Base-by-base conservation (phyloP, 2,113 vertebrate species). In the Rhombomys opimus region DNA sequence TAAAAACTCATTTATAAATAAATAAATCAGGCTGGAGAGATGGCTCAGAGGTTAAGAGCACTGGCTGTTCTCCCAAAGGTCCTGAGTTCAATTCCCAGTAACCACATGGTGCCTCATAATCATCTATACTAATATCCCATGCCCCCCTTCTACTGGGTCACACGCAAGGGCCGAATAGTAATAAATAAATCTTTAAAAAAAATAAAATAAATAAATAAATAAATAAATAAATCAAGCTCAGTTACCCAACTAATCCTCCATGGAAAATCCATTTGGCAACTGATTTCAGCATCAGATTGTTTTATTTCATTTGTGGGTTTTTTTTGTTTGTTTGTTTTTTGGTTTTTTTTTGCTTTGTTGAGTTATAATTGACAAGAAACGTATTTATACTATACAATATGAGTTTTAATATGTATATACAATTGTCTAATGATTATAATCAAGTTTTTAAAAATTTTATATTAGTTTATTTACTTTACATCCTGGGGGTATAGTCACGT, bases 201-300 rank as follows among this genome's bases (percentile, higher is more conserved):
- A n/a, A n/a, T n/a, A n/a, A n/a, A n/a, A n/a, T n/a, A n/a, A n/a
- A n/a, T n/a, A n/a, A n/a, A n/a, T n/a, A n/a, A n/a, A n/a, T n/a
- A n/a, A n/a, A n/a, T n/a, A n/a, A n/a, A n/a, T n/a, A 87, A 70
- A n/a, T 12, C 11, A 87, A 57, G 32, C 20, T 1, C 4, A 25
- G 63, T 93, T 95, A 27, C n/a, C 50, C 50, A 93, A 82, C 25
- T 95, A 46, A 61, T n/a, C 17, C 27, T 52, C 32, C 18, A 81
- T 93, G 41, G 63, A 80, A 93, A 84, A 75, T 82, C 27, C 2
- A 80, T 75, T 96, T 41, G 65, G 6, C 90, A 90, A 46, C 65
- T 94, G 4, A 95, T 78, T 94, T 73, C 59, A 85, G 59, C 81
- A 85, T 85, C 81, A 65, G 50, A 63, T 46, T 90, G 41, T 63